A percentile compares a stretch with the other conserved stretches of the same genome.
Evolutionary conservation across 2,888 invertebrate species (phyloP).

Genomic region (Cylloceria caligata): DNA sequence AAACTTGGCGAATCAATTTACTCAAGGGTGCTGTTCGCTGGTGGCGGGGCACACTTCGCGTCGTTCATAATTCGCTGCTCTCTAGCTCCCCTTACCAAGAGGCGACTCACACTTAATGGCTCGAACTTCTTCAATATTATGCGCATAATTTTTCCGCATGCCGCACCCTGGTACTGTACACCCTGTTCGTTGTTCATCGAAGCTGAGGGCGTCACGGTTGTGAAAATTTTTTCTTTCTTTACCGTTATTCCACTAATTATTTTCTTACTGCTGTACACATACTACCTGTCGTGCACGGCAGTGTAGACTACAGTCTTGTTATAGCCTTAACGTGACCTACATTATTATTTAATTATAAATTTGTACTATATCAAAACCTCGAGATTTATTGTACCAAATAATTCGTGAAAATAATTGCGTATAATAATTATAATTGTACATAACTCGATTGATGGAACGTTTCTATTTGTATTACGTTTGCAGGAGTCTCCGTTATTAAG

Average conservation of each 20-base stretch:
- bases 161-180: slow-evolving; percentile 10
- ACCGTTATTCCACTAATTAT: slow-evolving; percentile 25
- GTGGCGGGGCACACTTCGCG: slow-evolving; percentile 28
- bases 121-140: slow-evolving; percentile 63
- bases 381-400: slow-evolving; percentile 1
- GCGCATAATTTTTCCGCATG: slow-evolving; percentile 63
- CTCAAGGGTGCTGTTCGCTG: slow-evolving; percentile 22
- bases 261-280: slow-evolving; percentile 1
- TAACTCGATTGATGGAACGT: background rate
- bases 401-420: background rate
- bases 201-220: slow-evolving; percentile 2
- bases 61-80: background rate
- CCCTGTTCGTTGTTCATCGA: slow-evolving; percentile 14
- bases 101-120: slow-evolving; percentile 51
- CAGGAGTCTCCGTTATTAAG: background rate
- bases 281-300: background rate
- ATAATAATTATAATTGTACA: background rate
- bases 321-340: background rate
- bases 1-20: slow-evolving; percentile 60
- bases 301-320: background rate
- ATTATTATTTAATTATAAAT: slow-evolving; percentile 34
- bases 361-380: background rate
- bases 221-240: slow-evolving; percentile 10
- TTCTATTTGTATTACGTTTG: background rate
- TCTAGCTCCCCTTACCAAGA: background rate